phyloP scores from a whole-genome alignment of 1,140 invertebrate species.

The Bathynomus jamesi region DNA sequence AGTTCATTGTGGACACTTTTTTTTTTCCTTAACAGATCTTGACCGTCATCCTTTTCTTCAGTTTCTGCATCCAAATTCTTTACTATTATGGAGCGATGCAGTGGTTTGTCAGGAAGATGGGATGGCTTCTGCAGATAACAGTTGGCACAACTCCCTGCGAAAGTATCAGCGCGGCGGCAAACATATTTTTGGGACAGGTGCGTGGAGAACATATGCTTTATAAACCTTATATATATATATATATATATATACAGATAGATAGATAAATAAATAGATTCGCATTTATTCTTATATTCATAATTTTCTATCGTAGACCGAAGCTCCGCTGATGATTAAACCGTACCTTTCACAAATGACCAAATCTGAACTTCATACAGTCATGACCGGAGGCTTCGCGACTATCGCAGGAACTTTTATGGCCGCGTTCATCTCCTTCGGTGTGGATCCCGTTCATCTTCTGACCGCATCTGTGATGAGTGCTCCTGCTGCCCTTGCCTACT shows the following conservation, averaged over 20 bases:
- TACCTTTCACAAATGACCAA: conserved; percentile 72
- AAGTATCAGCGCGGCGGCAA: conserved; percentile 80
- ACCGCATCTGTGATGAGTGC: conserved; percentile 93
- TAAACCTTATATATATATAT: not conserved
- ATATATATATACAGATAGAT: not conserved
- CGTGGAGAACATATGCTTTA: not conserved
- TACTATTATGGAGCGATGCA: conserved; percentile 85
- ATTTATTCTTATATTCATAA: not conserved
- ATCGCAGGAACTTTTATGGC: conserved; percentile 89
- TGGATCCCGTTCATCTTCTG: conserved; percentile 68
- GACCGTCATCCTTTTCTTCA: conserved; percentile 84
- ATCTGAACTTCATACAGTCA: conserved; percentile 86
- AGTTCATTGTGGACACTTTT: not conserved
- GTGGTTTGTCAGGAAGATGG: conserved; percentile 71
- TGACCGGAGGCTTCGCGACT: conserved; percentile 89
- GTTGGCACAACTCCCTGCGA: conserved; percentile 85
- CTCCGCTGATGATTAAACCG: conserved; percentile 76
- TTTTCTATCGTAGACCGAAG: conserved; percentile 64
- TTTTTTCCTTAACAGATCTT: conserved; percentile 51
- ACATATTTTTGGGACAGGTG: conserved; percentile 84
- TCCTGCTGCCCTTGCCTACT: conserved; percentile 75
- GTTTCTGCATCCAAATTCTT: conserved; percentile 74
- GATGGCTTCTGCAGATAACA: conserved; percentile 61
- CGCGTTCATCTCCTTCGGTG: conserved; percentile 84
- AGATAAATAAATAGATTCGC: not conserved